phyloP scores from a whole-genome alignment of 2,888 invertebrate species.

The Cephus sareptanus region DNA sequence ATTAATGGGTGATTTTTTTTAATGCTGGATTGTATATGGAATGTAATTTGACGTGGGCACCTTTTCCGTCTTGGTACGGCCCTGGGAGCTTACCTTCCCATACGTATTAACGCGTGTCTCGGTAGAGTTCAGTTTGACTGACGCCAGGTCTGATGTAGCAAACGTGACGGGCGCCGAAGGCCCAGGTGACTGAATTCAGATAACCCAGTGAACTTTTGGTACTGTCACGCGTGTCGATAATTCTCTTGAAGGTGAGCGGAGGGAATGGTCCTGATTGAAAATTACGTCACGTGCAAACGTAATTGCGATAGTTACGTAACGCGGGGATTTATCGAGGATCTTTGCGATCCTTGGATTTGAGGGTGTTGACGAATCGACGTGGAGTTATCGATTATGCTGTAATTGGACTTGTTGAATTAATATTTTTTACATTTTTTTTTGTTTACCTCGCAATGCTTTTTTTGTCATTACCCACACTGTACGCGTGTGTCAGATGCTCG shows the following conservation, averaged over 20 bases:
- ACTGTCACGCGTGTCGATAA: not conserved
- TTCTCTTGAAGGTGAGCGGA: constrained; percentile 1
- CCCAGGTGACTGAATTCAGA: not conserved
- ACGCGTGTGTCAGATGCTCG: too few species aligned
- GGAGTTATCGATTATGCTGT: too few species aligned
- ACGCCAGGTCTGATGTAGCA: constrained; percentile 41
- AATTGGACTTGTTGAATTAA: too few species aligned
- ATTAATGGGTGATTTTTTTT: too few species aligned
- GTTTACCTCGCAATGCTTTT: too few species aligned
- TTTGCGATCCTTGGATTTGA: constrained; percentile 37
- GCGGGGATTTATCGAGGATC: constrained; percentile 50
- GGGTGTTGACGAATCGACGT: too few species aligned
- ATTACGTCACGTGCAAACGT: constrained; percentile 54
- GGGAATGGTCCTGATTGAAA: constrained; percentile 57
- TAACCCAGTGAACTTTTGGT: not conserved
- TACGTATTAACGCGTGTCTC: not conserved
- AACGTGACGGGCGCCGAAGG: constrained; percentile 25
- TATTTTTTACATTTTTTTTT: too few species aligned
- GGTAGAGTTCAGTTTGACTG: constrained; percentile 48
- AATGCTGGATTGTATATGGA: too few species aligned
- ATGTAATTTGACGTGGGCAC: not conserved
- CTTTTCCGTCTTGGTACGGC: not conserved
- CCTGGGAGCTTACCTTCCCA: not conserved
- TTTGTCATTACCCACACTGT: too few species aligned
- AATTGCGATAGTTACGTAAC: constrained; percentile 58